phyloP scores from a whole-genome alignment of 2,797 vertebrate genomes.

The Neomorphus geoffroyi region DNA sequence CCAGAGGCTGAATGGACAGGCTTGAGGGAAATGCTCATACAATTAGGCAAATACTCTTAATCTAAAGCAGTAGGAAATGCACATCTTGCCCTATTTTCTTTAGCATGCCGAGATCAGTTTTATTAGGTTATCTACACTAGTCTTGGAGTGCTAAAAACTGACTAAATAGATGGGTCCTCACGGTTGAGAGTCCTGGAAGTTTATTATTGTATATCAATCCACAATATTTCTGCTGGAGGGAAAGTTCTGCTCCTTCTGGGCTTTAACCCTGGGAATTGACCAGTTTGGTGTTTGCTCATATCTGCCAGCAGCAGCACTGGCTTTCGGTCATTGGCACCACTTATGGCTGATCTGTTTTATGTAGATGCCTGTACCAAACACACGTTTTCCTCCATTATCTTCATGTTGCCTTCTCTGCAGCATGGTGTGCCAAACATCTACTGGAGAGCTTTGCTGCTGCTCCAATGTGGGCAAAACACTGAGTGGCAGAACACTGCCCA shows the following conservation, averaged over 20 bases:
- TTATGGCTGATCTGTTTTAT: neutral
- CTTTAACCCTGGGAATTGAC: neutral
- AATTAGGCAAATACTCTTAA: neutral
- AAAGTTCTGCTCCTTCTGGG: neutral
- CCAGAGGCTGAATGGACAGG: neutral
- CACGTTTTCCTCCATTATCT: neutral
- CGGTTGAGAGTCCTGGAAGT: neutral
- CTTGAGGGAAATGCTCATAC: neutral
- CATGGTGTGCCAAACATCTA: neutral
- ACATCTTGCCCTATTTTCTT: neutral
- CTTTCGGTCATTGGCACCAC: neutral
- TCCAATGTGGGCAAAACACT: rapidly evolving
- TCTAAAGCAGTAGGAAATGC: neutral
- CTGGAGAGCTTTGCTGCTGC: neutral
- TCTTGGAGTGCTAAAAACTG: neutral
- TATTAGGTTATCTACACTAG: neutral
- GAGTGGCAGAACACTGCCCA: neutral
- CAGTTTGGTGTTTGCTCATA: neutral
- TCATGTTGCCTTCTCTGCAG: rapidly evolving
- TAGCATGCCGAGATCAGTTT: neutral
- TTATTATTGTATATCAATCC: neutral
- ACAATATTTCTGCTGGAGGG: neutral
- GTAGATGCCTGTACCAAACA: neutral
- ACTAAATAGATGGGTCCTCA: neutral
- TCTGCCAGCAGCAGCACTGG: rapidly evolving